phyloP scores from a whole-genome alignment of 23 tunicate genomes.

The Styela plicata region DNA sequence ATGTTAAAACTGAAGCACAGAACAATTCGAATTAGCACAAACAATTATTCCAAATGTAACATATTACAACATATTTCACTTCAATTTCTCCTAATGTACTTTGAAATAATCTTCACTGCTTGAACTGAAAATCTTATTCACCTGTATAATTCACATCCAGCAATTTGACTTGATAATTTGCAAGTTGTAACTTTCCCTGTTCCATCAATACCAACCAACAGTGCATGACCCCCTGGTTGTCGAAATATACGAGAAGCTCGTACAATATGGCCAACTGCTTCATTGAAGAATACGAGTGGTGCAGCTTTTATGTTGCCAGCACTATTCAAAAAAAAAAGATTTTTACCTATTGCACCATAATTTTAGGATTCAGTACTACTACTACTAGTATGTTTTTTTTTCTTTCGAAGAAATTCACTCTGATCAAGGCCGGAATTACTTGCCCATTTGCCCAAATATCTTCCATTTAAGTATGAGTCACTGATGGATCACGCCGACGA shows the following conservation, averaged over 20 bases:
- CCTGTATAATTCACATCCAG: conserved; percentile 83
- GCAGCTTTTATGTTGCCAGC: conserved; percentile 55
- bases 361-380: no score
- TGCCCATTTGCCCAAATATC: no score
- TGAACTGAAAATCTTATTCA: no score
- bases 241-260: conserved; percentile 83
- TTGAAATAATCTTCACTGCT: no score
- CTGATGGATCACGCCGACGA: no score
- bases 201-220: conserved; percentile 91
- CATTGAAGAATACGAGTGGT: conserved; percentile 83
- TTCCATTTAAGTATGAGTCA: no score
- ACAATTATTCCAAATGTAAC: neutral
- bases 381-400: no score
- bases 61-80: neutral
- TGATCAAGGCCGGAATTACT: no score
- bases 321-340: conserved; percentile 43
- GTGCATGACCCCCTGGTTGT: conserved; percentile 71
- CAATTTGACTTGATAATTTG: conserved; percentile 75
- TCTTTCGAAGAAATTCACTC: no score
- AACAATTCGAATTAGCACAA: neutral
- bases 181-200: conserved; percentile 88
- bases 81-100: no score
- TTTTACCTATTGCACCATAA: no score
- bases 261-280: conserved; percentile 86
- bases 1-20: neutral